These are phyloP conservation scores for Callospermophilus lateralis DNA, from an alignment of 2,113 vertebrate genomes.

Conservation along the genomic window DNA sequence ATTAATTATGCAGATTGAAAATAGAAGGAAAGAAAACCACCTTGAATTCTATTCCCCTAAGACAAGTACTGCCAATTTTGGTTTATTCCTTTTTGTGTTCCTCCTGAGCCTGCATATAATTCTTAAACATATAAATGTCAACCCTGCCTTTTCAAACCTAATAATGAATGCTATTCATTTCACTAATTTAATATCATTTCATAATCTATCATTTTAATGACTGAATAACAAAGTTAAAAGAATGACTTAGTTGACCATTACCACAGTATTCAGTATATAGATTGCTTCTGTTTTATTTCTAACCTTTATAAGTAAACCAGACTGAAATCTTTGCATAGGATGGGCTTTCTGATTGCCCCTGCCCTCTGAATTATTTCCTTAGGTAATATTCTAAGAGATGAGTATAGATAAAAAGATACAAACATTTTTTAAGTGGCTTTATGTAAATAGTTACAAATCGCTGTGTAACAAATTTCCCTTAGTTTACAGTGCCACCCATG, in stretches of 20 bases:
- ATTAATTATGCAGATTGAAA: slow-evolving; percentile 46
- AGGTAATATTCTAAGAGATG: slow-evolving; percentile 11
- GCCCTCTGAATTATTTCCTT: neutral
- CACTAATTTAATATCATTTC: slow-evolving; percentile 5
- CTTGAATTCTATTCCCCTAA: neutral
- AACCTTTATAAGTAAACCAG: slow-evolving; percentile 30
- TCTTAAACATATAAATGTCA: neutral
- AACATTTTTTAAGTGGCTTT: slow-evolving; percentile 13
- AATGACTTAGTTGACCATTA: neutral
- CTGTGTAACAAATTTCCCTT: neutral
- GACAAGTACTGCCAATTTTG: neutral
- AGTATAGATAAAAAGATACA: neutral
- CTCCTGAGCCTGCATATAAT: neutral
- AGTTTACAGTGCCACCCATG: neutral
- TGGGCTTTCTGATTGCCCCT: neutral
- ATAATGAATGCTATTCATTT: neutral
- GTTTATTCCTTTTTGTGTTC: neutral
- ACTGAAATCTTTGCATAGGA: neutral
- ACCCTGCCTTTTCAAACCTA: neutral
- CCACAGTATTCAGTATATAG: neutral
- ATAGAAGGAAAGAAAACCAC: neutral
- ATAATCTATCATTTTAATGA: neutral
- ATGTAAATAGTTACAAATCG: slow-evolving; percentile 15
- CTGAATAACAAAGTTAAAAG: neutral
- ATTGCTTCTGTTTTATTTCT: slow-evolving; percentile 40